These are phyloP conservation scores for Coelopa frigida DNA, from an alignment of 1,140 invertebrate genomes.

Conservation along the genomic window DNA sequence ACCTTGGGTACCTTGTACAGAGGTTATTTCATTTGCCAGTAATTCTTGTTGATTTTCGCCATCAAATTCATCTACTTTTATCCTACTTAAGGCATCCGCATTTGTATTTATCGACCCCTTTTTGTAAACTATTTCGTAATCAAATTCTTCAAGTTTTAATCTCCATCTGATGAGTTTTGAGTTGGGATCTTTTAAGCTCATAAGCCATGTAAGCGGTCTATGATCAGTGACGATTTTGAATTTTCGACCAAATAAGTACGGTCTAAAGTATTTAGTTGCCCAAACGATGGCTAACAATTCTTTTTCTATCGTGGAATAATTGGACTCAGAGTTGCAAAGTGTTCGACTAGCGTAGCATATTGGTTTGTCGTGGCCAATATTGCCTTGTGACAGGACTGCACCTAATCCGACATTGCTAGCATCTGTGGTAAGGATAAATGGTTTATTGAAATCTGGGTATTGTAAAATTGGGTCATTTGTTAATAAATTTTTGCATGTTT, in stretches of 20 bases:
- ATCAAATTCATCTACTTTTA: conserved; percentile 9
- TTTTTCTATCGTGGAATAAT: conserved; percentile 36
- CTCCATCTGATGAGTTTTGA: conserved; percentile 24
- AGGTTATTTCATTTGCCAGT: background rate
- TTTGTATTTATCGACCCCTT: conserved; percentile 32
- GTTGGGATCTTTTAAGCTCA: conserved; percentile 34
- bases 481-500: conserved; percentile 22
- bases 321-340: conserved; percentile 41
- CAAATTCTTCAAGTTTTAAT: conserved; percentile 24
- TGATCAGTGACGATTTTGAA: conserved; percentile 22
- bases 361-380: too few relatives aligned
- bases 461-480: conserved; percentile 26
- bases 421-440: conserved; percentile 25
- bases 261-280: conserved; percentile 44
- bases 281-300: conserved; percentile 38
- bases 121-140: conserved; percentile 42
- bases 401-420: conserved; percentile 22
- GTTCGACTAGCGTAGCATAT: conserved; percentile 40
- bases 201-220: conserved; percentile 32
- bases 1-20: too few relatives aligned
- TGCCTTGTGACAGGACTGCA: conserved; percentile 21
- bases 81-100: conserved; percentile 27
- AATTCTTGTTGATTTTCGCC: background rate
- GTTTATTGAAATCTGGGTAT: conserved; percentile 37
- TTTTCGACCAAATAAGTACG: conserved; percentile 34